Conservation (phyloP, 1,140 invertebrate genomes). For the Venustaconcha ellipsiformis region DNA sequence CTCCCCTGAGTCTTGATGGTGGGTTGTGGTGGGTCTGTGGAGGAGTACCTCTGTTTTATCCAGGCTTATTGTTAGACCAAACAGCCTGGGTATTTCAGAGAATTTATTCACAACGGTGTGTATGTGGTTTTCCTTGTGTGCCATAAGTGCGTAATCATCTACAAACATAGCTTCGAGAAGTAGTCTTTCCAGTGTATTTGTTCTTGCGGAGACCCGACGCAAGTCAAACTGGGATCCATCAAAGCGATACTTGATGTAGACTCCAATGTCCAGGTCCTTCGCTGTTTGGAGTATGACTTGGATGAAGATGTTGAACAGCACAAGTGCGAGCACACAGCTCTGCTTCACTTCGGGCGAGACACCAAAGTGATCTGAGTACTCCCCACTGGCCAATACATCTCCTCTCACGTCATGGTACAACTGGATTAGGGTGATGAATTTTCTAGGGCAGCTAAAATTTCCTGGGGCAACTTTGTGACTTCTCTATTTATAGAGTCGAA, state of each 20-base stretch:
- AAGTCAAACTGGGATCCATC: slow-evolving; percentile 5
- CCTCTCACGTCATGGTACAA: slow-evolving; percentile 2
- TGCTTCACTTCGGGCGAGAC: slow-evolving; percentile 29
- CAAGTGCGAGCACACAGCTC: slow-evolving; percentile 29
- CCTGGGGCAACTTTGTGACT: too few relatives aligned
- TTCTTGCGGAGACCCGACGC: not conserved
- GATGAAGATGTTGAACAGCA: slow-evolving; percentile 29
- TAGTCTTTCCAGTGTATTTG: slow-evolving; percentile 12
- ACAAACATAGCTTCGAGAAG: slow-evolving; percentile 12
- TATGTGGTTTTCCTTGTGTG: slow-evolving; percentile 12
- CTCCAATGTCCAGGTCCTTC: not conserved
- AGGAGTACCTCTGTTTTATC: slow-evolving; percentile 10
- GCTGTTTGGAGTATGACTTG: slow-evolving; percentile 19
- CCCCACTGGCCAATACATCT: slow-evolving; percentile 9
- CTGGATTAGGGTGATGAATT: too few relatives aligned
- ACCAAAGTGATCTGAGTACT: not conserved
- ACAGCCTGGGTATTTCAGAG: slow-evolving; percentile 13
- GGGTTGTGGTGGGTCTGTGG: too few relatives aligned
- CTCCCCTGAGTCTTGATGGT: too few relatives aligned
- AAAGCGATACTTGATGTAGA: slow-evolving; percentile 8
- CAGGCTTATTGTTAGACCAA: slow-evolving; percentile 23
- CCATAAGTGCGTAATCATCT: slow-evolving; percentile 20
- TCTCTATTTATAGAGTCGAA: too few relatives aligned
- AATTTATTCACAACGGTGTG: slow-evolving; percentile 7
- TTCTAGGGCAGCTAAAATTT: too few relatives aligned